Base-by-base conservation (phyloP, 2,113 vertebrate genomes). In the Cervus canadensis region DNA sequence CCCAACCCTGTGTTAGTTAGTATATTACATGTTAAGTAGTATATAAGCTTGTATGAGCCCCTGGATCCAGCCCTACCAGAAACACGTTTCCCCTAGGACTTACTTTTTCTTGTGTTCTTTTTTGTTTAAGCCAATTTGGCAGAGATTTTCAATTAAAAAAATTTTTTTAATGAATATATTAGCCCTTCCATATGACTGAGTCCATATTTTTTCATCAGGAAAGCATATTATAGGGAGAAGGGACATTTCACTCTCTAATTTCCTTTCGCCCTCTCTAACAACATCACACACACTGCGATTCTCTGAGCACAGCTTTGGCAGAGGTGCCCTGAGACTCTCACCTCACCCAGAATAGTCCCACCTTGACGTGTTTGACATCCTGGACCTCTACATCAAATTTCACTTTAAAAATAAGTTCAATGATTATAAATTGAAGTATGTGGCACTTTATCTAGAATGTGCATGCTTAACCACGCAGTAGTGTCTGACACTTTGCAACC, bases 11-110 rank as follows among this genome's bases (percentile, higher is more conserved):
- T 56, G 79, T 43, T 54, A 17, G 40, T 74, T 12, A 36, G 9
- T 7, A 11, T 6, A 40, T 6, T 12, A 6, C 12, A 8, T 30
- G 5, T 71, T 54, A 17, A 28, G n/a, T 13, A 56, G 16, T 0
- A 4, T 4, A 30, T 33, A 10, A n/a, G 0, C 0, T 28, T 2
- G 4, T 7, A 4, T 17, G 85, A 86, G 21, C 0, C 15, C 52
- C 71, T 67, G 12, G 59, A 40, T 23, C 17, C 5, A 92, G 52
- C 54, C 26, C 7, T 40, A 40, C 10, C 33, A n/a, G 89, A 90
- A 90, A 10, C 10, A 59, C 12, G 48, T 36, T 4, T 6, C 6
- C 13, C n/a, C 23, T 36, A 62, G 36, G 45, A 7, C 9, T 52
- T 62, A 60, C 43, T 71, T 71, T 6, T 54, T 40, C 16, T 60